phyloP scores from a whole-genome alignment of 2,888 invertebrate genomes.

The Electrophaes corylata region DNA sequence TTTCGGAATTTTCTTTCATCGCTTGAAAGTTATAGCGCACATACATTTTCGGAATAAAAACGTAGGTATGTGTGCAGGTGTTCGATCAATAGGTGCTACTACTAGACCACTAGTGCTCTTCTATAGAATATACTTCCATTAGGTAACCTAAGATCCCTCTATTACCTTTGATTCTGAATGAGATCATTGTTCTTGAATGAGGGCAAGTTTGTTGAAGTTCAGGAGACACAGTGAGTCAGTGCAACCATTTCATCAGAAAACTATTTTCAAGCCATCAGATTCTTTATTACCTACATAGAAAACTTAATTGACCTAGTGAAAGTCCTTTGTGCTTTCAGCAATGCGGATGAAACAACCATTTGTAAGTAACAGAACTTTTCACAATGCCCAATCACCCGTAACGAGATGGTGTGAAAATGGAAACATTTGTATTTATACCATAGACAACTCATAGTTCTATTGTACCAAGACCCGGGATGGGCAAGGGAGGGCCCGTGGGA shows the following conservation, averaged over 20 bases:
- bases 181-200: too few species aligned
- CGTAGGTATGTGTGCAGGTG: too few species aligned
- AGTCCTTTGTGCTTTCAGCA: conserved; percentile 52
- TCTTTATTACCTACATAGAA: background rate
- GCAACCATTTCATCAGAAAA: background rate
- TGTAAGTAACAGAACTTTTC: conserved; percentile 63
- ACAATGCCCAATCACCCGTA: conserved; percentile 60
- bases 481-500: conserved; percentile 73
- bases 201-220: background rate
- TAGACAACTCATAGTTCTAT: conserved; percentile 25
- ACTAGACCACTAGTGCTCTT: too few species aligned
- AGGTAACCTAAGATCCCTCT: too few species aligned
- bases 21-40: too few species aligned
- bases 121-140: too few species aligned
- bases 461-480: conserved; percentile 58
- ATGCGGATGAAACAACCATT: conserved; percentile 57
- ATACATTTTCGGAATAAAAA: too few species aligned
- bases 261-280: background rate
- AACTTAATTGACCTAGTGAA: conserved; percentile 54
- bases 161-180: too few species aligned
- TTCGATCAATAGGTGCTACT: too few species aligned
- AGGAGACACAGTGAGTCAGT: background rate
- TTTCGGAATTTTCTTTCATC: too few species aligned
- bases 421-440: conserved; percentile 42
- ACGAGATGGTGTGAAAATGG: conserved; percentile 74